Conservation (phyloP, 2,113 vertebrate genomes). For the Podiceps cristatus region DNA sequence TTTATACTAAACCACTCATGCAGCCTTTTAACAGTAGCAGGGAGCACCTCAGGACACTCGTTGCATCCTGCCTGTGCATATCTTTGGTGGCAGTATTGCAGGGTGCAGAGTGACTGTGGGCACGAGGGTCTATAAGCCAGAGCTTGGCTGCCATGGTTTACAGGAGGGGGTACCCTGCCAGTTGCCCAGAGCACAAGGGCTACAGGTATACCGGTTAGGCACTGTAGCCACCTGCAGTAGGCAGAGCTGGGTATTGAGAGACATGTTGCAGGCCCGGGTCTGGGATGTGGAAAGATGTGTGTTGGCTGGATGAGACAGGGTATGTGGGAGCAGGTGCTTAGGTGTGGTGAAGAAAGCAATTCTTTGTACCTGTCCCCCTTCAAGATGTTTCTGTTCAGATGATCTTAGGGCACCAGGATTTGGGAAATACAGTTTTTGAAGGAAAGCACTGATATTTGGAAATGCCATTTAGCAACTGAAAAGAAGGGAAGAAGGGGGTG, state of each 20-base stretch:
- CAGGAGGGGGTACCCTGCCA: too few species aligned
- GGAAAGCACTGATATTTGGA: background rate
- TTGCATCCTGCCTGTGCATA: fast-evolving
- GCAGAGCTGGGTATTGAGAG: background rate
- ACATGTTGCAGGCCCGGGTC: background rate
- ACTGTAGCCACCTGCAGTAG: background rate
- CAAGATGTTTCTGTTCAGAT: background rate
- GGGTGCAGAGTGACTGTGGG: too few species aligned
- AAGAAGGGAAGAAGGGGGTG: background rate
- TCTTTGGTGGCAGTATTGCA: background rate
- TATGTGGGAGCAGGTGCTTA: background rate
- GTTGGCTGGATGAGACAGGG: background rate
- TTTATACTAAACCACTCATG: background rate
- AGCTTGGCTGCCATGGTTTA: background rate
- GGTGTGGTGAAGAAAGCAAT: background rate
- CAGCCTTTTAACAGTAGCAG: background rate
- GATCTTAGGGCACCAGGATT: background rate
- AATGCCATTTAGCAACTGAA: background rate
- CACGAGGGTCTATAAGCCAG: background rate
- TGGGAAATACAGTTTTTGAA: background rate
- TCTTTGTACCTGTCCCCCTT: background rate
- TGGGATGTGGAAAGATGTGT: background rate
- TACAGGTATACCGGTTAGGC: fast-evolving
- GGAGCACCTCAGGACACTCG: background rate
- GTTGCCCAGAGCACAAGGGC: fast-evolving